Evolutionary conservation across 2,888 invertebrate genomes (phyloP).

Genomic region (Iphiclides podalirius): DNA sequence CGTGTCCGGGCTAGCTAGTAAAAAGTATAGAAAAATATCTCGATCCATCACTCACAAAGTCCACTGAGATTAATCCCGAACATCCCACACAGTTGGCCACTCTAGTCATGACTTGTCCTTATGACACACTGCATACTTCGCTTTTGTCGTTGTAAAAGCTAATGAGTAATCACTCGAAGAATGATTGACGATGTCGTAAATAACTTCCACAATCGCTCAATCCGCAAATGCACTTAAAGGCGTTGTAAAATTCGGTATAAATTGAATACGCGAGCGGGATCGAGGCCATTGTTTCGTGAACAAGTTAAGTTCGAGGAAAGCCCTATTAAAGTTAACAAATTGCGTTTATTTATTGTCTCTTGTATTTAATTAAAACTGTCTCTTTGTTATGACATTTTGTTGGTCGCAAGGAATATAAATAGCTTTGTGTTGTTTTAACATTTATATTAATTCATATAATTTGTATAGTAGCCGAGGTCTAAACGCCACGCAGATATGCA

Average conservation of each 20-base stretch:
- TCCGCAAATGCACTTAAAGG: constrained; percentile 21
- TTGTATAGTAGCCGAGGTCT: too few relatives aligned
- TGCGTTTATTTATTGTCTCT: background rate
- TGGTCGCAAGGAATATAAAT: too few relatives aligned
- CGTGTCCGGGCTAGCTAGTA: too few relatives aligned
- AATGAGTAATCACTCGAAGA: constrained; percentile 22
- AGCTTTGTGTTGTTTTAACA: too few relatives aligned
- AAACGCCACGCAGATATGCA: too few relatives aligned
- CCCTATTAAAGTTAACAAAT: background rate
- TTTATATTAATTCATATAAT: too few relatives aligned
- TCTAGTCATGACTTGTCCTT: constrained; percentile 18
- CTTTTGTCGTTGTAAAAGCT: constrained; percentile 23
- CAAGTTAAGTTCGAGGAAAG: background rate
- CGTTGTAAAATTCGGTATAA: constrained; percentile 6
- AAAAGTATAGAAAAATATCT: too few relatives aligned
- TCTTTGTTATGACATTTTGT: too few relatives aligned
- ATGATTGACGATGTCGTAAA: constrained; percentile 21
- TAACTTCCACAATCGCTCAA: constrained; percentile 15
- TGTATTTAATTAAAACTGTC: background rate
- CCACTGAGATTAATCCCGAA: constrained; percentile 22
- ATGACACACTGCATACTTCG: constrained; percentile 18
- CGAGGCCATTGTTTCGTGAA: background rate
- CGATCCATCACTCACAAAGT: too few relatives aligned
- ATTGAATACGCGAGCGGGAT: background rate
- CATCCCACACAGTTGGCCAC: constrained; percentile 8